phyloP scores from a whole-genome alignment of 1,140 invertebrate genomes.

The Zaprionus lachaisei region DNA sequence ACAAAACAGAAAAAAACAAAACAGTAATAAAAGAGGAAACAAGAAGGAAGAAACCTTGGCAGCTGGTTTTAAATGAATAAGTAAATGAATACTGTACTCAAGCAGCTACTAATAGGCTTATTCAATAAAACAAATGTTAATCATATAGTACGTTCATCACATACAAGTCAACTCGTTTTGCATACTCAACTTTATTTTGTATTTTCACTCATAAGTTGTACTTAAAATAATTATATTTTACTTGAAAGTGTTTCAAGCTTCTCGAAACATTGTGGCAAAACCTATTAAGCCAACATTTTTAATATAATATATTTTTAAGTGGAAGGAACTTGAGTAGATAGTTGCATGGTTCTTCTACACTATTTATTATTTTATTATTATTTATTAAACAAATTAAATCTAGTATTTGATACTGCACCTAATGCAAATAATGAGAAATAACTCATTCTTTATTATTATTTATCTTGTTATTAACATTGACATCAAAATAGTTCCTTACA shows the following conservation, averaged over 20 bases:
- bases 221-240: not conserved
- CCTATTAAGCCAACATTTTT: not conserved
- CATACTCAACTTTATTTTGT: not conserved
- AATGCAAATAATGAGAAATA: no score
- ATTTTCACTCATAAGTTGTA: not conserved
- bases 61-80: not conserved
- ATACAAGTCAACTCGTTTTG: not conserved
- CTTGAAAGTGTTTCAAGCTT: not conserved
- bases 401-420: no score
- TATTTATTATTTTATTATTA: not conserved
- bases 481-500: no score
- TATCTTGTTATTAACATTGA: no score
- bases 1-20: not conserved
- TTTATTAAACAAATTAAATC: not conserved
- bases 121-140: not conserved
- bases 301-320: not conserved
- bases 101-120: constrained; percentile 3
- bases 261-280: no score
- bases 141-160: not conserved
- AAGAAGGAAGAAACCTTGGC: not conserved
- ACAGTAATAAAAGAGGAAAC: not conserved
- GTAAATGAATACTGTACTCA: constrained; percentile 1
- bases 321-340: not conserved
- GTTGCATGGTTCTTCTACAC: not conserved
- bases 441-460: no score